Base-by-base conservation (phyloP, 92 coral and sea anemone species). In the Porites lobata region DNA sequence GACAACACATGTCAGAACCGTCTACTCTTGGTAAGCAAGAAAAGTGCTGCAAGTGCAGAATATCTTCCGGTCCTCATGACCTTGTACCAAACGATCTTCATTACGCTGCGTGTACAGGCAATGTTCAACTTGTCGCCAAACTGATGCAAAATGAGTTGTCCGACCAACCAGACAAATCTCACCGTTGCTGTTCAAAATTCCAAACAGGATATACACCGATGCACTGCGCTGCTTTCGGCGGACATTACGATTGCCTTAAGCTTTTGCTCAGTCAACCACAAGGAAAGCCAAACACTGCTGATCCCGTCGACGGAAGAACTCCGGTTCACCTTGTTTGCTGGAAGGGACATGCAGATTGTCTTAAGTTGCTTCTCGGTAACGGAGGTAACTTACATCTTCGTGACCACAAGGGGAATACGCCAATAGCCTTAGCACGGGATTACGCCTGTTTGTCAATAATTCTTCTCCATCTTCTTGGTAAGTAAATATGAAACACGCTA, bases 171-270 rank as follows among this genome's bases (percentile, higher is more conserved):
- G 96, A 95, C 4, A 84, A 78, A 14, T 94, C 96, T 15, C 96
- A 94, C 50, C 24, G 6, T 8, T 58, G 67, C 6, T 54, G 59
- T 54, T 50, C 85, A 32, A 69, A 75, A 10, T 58, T 66, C 12
- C 92, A 93, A 62, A 87, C 73, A 14, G 96, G 96, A 15, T 71
- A 47, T 62, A 89, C 96, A 0, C 96, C 96, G 13, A 82, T 94
- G 93, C 96, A 94, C 57, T 94, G 96, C 72, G 96, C 96, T 1
- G 96, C 96, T 22, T 92, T 89, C 65, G 90, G 90, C n/a, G 96
- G 96, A 11, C 90, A 92, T 68, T 71, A 83, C 71, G 81, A 88
- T 78, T 86, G 93, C 61, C 38, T 94, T 43, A 82, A 90, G 75
- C 65, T 94, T 10, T 92, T 94, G 96, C 90, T 94, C 1, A 78